Evolutionary conservation across 1,140 invertebrate genomes (phyloP).

Genomic region (Cydia fagiglandana): DNA sequence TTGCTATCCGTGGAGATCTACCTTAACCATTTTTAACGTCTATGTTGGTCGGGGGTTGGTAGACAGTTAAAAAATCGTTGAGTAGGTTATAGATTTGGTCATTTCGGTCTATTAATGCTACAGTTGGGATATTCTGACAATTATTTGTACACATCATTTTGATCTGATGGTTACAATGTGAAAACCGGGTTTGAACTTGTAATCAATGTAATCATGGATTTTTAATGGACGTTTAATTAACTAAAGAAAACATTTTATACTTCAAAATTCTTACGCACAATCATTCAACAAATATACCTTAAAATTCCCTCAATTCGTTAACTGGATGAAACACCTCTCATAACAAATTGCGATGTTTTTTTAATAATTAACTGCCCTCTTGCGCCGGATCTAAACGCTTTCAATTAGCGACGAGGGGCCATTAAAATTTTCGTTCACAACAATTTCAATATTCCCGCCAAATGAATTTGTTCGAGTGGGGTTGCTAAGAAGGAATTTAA

Average conservation of each 20-base stretch:
- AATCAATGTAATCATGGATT: too few species aligned
- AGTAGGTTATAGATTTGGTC: too few species aligned
- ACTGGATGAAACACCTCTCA: slow-evolving; percentile 17
- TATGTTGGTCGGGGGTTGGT: too few species aligned
- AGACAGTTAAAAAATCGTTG: too few species aligned
- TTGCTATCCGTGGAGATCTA: too few species aligned
- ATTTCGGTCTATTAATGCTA: too few species aligned
- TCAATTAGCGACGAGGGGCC: slow-evolving; percentile 58
- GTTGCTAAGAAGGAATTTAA: slow-evolving; percentile 38
- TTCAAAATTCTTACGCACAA: neutral
- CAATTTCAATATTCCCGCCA: slow-evolving; percentile 62
- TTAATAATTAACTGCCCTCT: slow-evolving; percentile 48
- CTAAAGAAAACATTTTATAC: neutral
- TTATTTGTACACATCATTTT: too few species aligned
- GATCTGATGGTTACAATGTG: too few species aligned
- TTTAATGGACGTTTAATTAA: too few species aligned
- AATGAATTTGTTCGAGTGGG: slow-evolving; percentile 40
- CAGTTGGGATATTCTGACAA: too few species aligned
- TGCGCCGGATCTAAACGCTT: slow-evolving; percentile 53
- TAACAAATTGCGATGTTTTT: slow-evolving; percentile 22
- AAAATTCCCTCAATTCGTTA: neutral
- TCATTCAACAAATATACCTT: neutral
- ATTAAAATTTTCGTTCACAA: slow-evolving; percentile 74
- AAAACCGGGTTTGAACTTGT: too few species aligned
- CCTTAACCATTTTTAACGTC: too few species aligned